A percentile compares a stretch with the other conserved stretches of the same genome.
phyloP scores from a whole-genome alignment of 2,113 vertebrate species.

The Emydocephalus ijimae region DNA sequence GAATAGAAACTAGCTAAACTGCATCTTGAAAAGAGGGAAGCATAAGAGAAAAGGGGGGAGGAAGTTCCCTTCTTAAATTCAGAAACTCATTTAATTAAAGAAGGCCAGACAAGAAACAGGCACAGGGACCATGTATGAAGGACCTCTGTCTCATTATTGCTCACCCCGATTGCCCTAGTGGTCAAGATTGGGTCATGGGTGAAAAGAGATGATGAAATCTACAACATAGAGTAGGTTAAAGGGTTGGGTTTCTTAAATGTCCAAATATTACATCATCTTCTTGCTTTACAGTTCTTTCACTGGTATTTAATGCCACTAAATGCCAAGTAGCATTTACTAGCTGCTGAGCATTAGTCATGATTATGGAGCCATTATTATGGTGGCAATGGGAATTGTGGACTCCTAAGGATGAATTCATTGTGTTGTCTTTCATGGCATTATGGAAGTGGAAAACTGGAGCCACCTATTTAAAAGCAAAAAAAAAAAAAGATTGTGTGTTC shows the following conservation, averaged over 20 bases:
- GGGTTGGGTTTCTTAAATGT: neutral
- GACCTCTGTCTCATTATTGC: neutral
- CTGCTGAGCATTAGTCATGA: neutral
- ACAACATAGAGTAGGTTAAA: neutral
- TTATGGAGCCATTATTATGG: neutral
- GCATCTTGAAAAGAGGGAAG: neutral
- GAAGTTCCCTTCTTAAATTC: neutral
- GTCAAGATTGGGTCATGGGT: neutral
- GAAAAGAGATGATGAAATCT: neutral
- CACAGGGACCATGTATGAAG: neutral
- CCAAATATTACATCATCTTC: neutral
- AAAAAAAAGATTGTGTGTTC: neutral
- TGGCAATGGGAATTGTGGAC: neutral
- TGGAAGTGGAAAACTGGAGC: neutral
- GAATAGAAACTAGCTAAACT: neutral
- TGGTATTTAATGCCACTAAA: neutral
- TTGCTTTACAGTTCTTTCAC: neutral
- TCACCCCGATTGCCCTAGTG: neutral
- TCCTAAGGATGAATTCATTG: neutral
- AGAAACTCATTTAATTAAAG: neutral
- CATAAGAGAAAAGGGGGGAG: neutral
- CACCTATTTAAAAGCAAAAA: neutral
- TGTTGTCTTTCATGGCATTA: neutral
- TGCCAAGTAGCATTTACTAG: neutral
- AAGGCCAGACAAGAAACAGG: neutral